Evolutionary conservation across 2,113 vertebrate species (phyloP).

Genomic region (Heterotis niloticus): DNA sequence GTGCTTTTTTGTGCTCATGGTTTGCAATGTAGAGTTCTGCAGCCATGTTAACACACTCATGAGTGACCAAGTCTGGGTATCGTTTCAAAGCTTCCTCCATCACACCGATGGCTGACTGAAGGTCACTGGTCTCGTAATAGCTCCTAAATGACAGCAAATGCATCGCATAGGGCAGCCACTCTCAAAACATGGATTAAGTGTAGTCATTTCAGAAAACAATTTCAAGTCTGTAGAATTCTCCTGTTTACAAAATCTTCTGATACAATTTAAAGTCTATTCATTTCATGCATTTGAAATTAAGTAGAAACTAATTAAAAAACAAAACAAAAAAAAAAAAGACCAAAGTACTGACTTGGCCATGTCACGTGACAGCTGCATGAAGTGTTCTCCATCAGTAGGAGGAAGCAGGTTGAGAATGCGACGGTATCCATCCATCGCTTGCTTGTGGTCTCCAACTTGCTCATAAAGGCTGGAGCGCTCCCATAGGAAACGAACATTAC

Average conservation of each 20-base stretch:
- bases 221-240: no score
- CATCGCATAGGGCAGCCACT: background rate
- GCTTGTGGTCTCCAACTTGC: constrained; percentile 87
- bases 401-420: constrained; percentile 85
- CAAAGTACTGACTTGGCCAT: constrained; percentile 84
- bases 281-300: no score
- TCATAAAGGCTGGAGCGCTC: constrained; percentile 90
- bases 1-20: constrained; percentile 78
- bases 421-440: constrained; percentile 95
- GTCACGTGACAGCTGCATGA: constrained; percentile 93
- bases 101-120: constrained; percentile 80
- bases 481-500: constrained; percentile 93
- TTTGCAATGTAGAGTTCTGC: constrained; percentile 87
- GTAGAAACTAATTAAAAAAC: background rate
- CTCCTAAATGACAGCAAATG: constrained; percentile 63
- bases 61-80: constrained; percentile 79
- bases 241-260: background rate
- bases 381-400: constrained; percentile 84
- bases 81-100: constrained; percentile 83
- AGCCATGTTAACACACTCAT: constrained; percentile 89
- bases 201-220: background rate
- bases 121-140: constrained; percentile 89
- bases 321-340: background rate
- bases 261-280: no score
- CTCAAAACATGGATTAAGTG: background rate